A percentile compares a stretch with the other conserved stretches of the same genome.
These are phyloP conservation scores for Hippolais icterina DNA, from an alignment of 2,113 vertebrate species.

Conservation along the genomic window DNA sequence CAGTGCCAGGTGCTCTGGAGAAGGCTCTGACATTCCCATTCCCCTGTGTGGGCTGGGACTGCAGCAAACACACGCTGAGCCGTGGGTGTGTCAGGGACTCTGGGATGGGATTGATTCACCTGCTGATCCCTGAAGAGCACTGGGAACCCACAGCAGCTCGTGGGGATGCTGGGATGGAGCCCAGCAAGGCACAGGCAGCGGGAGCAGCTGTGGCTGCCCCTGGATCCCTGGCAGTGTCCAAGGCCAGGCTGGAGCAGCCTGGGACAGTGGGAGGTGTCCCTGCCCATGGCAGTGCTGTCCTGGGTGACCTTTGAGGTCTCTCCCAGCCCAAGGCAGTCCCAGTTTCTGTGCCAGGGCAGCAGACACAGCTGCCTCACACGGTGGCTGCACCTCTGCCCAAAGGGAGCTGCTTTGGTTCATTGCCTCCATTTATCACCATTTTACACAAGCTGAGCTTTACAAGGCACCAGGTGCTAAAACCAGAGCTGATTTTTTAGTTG, in stretches of 20 bases:
- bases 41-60: neutral
- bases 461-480: neutral
- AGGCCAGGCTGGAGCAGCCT: too few species aligned
- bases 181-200: neutral
- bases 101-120: neutral
- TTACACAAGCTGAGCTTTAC: neutral
- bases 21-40: neutral
- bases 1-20: neutral
- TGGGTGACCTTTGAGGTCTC: neutral
- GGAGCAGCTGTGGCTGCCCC: too few species aligned
- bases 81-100: accelerated
- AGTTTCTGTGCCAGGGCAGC: neutral
- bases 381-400: neutral
- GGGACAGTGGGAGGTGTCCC: neutral
- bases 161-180: neutral
- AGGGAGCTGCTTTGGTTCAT: neutral
- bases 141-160: neutral
- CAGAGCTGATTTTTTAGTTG: neutral
- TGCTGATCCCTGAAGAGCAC: accelerated
- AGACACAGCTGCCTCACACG: neutral
- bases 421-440: neutral
- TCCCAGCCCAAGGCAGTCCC: neutral
- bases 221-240: too few species aligned
- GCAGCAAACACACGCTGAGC: neutral
- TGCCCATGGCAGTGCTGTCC: neutral